Base-by-base conservation (phyloP, 1,140 invertebrate species). In the Spodoptera litura region DNA sequence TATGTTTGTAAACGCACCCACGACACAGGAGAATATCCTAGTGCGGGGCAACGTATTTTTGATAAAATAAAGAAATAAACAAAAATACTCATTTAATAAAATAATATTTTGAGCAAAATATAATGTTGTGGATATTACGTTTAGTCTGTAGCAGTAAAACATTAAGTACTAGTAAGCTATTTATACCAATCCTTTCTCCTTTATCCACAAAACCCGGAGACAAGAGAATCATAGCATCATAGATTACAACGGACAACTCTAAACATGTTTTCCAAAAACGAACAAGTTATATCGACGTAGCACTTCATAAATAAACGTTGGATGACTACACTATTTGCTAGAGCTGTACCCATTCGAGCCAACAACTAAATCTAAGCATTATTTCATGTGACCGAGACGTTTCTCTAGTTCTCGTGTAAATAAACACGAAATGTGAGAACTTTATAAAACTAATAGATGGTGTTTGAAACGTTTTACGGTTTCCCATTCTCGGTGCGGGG, bases 361-460 rank as follows among this genome's bases (percentile, higher is more conserved):
- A 62, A 75, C 73, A 75, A 75, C 73, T 75, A 75, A 75, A 75
- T 75, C 73, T 75, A 53, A 13, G 38, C 73, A 75, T 51, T 75
- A 75, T 64, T 75, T 75, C 59, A 75, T 38, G 27, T 10, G 12
- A 59, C 25, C 44, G 49, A 52, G 58, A 53, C 73, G 38, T 75
- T 75, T 75, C 58, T 75, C 44, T 10, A 6, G 20, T 10, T 44
- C 38, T 44, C 25, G 58, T 74, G 25, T n/a, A 20, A 56, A 56
- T 56, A 20, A 44, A 64, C 61, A 59, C 55, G 15, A 74, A 62
- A 74, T 74, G 72, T 74, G 58, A 74, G 72, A 61, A 74, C 44
- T 51, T 58, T 31, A 35, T 74, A 62, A 62, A 75, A 75, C 25
- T 75, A 75, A 64, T 64, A 75, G 59, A 49, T 75, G 59, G 49